phyloP scores from a whole-genome alignment of 2,797 vertebrate species.

The Spinus olivaceus region DNA sequence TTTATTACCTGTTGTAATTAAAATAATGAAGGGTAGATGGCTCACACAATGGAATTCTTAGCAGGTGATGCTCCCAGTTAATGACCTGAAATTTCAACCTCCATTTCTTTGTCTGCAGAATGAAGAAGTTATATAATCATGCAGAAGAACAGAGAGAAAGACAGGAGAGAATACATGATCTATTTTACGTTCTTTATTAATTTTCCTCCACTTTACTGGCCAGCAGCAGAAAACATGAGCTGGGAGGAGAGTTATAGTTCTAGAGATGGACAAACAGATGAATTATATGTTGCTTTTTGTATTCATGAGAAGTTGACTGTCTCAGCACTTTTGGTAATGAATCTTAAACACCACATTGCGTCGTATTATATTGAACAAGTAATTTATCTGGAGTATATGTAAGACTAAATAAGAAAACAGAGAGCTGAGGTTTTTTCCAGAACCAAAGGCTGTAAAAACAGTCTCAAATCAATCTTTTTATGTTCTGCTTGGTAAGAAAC shows the following conservation, averaged over 20 bases:
- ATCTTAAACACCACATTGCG: not conserved
- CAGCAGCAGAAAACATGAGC: not conserved
- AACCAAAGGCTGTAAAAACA: not conserved
- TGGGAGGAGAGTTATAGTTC: not conserved
- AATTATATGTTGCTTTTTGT: not conserved
- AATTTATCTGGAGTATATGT: not conserved
- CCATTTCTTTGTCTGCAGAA: not conserved
- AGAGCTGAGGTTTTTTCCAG: not conserved
- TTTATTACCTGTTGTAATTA: not conserved
- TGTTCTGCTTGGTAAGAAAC: not conserved
- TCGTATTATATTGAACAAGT: not conserved
- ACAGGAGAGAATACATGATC: not conserved
- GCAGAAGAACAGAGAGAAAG: not conserved
- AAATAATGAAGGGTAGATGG: not conserved
- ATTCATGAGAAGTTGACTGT: not conserved
- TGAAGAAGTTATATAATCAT: not conserved
- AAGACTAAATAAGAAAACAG: not conserved
- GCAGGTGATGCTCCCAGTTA: not conserved
- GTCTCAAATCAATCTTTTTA: not conserved
- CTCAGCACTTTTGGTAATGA: not conserved
- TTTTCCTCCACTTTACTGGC: not conserved
- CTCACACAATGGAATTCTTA: not conserved
- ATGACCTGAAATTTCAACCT: not conserved
- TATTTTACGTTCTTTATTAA: not conserved
- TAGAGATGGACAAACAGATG: not conserved